Conservation (phyloP, 2,113 vertebrate genomes). For the Leptosomus discolor region DNA sequence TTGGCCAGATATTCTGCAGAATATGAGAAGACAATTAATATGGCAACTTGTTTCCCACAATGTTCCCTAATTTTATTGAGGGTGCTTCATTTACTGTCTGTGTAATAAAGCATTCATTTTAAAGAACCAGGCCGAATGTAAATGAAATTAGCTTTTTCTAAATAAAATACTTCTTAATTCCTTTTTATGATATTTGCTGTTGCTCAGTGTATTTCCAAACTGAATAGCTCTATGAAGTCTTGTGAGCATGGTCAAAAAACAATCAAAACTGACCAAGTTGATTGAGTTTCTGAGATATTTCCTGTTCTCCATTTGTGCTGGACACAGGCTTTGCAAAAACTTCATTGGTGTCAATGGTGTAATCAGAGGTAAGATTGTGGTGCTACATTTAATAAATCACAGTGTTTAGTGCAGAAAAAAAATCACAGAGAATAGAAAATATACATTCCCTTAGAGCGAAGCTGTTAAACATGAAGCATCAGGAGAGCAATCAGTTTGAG, state of each 20-base stretch:
- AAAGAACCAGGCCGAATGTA: constrained; percentile 49
- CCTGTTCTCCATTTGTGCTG: neutral
- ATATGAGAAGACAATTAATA: neutral
- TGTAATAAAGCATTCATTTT: constrained; percentile 50
- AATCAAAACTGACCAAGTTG: neutral
- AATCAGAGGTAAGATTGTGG: neutral
- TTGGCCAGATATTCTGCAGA: neutral
- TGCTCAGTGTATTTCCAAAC: neutral
- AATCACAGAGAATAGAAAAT: neutral
- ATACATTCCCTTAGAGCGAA: neutral
- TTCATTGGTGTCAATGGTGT: neutral
- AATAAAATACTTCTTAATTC: constrained; percentile 33
- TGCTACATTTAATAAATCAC: neutral
- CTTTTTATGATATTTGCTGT: constrained; percentile 26
- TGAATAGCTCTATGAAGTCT: neutral
- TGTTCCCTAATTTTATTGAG: constrained; percentile 47
- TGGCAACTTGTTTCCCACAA: neutral
- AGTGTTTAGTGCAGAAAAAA: neutral
- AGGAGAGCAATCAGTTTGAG: neutral
- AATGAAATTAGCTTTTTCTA: constrained; percentile 60
- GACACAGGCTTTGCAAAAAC: neutral
- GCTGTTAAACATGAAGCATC: neutral
- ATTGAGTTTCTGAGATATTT: neutral
- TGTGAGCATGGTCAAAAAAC: neutral
- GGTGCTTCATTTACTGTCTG: neutral